Evolutionary conservation across 2,113 vertebrate genomes (phyloP).

Genomic region (Glaucidium brasilianum): DNA sequence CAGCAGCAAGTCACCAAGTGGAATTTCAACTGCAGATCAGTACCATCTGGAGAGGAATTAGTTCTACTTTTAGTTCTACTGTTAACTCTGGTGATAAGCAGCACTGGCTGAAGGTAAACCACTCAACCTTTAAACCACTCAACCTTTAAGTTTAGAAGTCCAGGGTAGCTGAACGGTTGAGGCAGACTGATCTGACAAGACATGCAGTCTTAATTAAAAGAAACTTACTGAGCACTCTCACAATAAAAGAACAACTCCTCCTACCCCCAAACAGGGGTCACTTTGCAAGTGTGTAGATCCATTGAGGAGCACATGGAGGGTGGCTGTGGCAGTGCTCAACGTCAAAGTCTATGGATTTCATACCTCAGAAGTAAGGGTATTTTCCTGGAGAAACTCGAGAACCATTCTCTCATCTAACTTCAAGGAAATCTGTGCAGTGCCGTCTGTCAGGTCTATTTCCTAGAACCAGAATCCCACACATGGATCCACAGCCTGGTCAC

Average conservation of each 20-base stretch:
- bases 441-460: background rate
- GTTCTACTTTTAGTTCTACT: background rate
- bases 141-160: background rate
- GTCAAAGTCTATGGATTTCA: background rate
- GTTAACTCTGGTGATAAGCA: background rate
- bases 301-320: accelerated
- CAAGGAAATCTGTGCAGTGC: background rate
- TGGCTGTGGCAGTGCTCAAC: background rate
- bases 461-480: background rate
- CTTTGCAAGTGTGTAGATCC: background rate
- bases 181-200: background rate
- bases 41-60: conserved; percentile 5
- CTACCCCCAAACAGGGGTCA: background rate
- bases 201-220: background rate
- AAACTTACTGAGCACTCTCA: background rate
- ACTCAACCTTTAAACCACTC: background rate
- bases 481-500: accelerated
- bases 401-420: background rate
- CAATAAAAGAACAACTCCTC: background rate
- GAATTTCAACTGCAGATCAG: background rate
- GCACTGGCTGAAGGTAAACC: background rate
- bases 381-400: background rate
- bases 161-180: background rate
- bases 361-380: background rate
- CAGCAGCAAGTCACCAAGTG: background rate